Evolutionary conservation across 2,797 vertebrate genomes (phyloP).

Genomic region (Hemibagrus guttatus): DNA sequence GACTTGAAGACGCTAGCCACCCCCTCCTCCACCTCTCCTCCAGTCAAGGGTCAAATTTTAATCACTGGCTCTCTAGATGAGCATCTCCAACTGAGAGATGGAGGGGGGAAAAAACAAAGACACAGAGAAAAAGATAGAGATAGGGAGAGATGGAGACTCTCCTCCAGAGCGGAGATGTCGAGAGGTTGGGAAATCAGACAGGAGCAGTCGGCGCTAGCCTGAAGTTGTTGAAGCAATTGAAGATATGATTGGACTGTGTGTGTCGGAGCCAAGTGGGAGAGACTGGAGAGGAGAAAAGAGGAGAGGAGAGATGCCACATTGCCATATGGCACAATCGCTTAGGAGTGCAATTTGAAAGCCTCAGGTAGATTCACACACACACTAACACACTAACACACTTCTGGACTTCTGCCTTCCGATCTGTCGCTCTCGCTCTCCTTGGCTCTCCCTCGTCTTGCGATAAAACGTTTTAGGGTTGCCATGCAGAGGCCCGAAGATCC

Average conservation of each 20-base stretch:
- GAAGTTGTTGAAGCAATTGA: conserved; percentile 61
- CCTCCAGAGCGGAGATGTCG: conserved; percentile 57
- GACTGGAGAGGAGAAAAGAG: conserved; percentile 25
- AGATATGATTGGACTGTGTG: conserved; percentile 62
- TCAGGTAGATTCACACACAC: conserved; percentile 33
- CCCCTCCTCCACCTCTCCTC: conserved; percentile 55
- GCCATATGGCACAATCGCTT: conserved; percentile 41
- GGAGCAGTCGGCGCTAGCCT: conserved; percentile 42
- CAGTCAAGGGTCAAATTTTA: conserved; percentile 66
- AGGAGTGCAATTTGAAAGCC: conserved; percentile 30
- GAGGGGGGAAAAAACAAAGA: conserved; percentile 31
- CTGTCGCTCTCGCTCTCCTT: background rate
- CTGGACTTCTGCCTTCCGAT: background rate
- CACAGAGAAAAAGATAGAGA: conserved; percentile 38
- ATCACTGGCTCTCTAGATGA: conserved; percentile 64
- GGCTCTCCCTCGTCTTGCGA: background rate
- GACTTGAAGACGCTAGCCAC: conserved; percentile 54
- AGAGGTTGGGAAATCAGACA: conserved; percentile 61
- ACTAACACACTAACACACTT: background rate
- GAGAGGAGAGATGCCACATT: conserved; percentile 26
- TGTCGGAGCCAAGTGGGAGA: conserved; percentile 32
- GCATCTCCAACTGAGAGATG: conserved; percentile 53
- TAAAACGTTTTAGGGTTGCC: conserved; percentile 10
- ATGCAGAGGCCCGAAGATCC: background rate
- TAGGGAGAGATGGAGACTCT: conserved; percentile 39